Evolutionary conservation across 2,888 invertebrate genomes (phyloP).

Genomic region (Leptopilina syphax): DNA sequence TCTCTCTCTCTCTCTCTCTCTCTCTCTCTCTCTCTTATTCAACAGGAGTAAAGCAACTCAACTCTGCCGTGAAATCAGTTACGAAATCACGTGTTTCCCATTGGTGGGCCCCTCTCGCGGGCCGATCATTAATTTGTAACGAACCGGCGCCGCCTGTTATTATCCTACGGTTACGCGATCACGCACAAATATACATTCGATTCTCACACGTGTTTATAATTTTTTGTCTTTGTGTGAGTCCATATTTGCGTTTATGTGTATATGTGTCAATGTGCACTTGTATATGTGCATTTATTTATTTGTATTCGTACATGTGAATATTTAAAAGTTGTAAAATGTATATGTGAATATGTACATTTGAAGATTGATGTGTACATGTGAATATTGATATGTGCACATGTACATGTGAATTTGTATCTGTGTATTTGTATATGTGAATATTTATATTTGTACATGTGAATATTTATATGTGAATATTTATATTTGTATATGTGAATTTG

Average conservation of each 20-base stretch:
- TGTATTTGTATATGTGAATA: no score
- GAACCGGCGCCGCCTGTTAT: conserved; percentile 70
- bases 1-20: background rate
- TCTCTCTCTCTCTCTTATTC: background rate
- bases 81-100: conserved; percentile 66
- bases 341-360: no score
- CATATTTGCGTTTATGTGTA: background rate
- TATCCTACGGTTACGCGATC: conserved; percentile 68
- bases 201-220: background rate
- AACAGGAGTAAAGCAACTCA: conserved; percentile 46
- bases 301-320: no score
- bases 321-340: no score
- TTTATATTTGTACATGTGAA: no score
- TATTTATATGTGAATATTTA: no score
- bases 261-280: no score
- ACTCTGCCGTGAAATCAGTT: conserved; percentile 62
- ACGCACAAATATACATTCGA: conserved; percentile 53
- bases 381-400: no score
- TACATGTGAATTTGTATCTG: no score
- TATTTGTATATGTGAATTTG: no score
- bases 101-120: conserved; percentile 59
- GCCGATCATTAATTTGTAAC: conserved; percentile 73
- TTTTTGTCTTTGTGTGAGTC: background rate
- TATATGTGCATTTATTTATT: no score
- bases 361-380: no score